Percentiles rank a stretch among this genome's conserved stretches.
Evolutionary conservation across 2,888 invertebrate species (phyloP).

Genomic region (Ophion ellenae): DNA sequence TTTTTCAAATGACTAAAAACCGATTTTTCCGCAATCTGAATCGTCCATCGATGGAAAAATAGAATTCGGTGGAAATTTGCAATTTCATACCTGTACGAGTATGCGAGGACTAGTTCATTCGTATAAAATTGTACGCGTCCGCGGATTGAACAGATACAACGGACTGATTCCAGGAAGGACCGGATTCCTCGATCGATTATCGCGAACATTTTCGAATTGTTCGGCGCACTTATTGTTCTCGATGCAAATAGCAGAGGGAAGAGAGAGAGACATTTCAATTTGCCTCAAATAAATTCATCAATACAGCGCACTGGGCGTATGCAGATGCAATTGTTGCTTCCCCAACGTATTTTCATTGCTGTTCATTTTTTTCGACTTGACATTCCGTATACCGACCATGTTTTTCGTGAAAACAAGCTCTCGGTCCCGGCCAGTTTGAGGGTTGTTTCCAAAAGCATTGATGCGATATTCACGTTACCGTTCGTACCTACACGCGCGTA

Average conservation of each 20-base stretch:
- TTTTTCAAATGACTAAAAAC: too few species aligned
- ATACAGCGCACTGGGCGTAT: not conserved
- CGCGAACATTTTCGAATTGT: not conserved
- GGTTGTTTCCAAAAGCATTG: not conserved
- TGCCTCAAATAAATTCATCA: constrained; percentile 7
- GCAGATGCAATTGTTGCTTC: constrained; percentile 19
- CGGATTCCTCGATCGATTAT: not conserved
- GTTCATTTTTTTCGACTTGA: not conserved
- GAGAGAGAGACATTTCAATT: constrained; percentile 12
- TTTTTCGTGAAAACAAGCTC: constrained; percentile 8
- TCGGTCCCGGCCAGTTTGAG: not conserved
- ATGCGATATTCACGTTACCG: constrained; percentile 12
- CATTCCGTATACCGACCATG: not conserved
- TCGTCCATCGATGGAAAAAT: too few species aligned
- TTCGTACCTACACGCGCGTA: not conserved
- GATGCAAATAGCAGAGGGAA: not conserved
- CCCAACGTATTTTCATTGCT: constrained; percentile 11
- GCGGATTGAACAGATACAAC: too few species aligned
- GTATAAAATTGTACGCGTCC: too few species aligned
- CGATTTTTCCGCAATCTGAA: too few species aligned
- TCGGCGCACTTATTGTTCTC: not conserved
- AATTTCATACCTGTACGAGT: too few species aligned
- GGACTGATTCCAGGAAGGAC: too few species aligned
- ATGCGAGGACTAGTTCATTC: too few species aligned
- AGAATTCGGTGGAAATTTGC: too few species aligned